These are phyloP conservation scores for Cryptoprocta ferox DNA, from an alignment of 2,797 vertebrate genomes.

Conservation along the genomic window DNA sequence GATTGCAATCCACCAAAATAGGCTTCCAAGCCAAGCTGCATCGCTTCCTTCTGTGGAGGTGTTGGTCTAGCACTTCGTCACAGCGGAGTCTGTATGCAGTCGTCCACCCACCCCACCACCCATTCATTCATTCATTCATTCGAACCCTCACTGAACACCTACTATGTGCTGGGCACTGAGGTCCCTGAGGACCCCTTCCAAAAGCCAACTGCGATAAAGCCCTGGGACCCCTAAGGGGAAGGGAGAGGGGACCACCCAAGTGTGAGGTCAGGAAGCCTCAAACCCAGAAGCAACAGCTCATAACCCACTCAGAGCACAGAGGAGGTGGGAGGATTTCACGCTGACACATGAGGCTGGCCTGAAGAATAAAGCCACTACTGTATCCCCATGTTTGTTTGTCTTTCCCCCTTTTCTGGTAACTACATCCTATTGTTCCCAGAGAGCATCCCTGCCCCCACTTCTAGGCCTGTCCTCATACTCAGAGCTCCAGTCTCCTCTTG, in stretches of 20 bases:
- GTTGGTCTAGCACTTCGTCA: conserved; percentile 74
- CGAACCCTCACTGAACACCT: conserved; percentile 53
- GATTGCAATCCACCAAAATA: conserved; percentile 77
- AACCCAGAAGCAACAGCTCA: not conserved
- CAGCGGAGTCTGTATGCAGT: conserved; percentile 48
- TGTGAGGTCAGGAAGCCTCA: conserved; percentile 30
- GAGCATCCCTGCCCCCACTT: conserved; percentile 69
- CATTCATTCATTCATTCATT: conserved; percentile 42
- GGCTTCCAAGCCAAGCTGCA: conserved; percentile 59
- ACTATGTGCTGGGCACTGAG: not conserved
- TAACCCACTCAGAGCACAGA: conserved; percentile 19
- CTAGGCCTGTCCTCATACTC: not conserved
- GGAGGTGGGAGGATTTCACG: not conserved
- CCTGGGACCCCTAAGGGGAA: not conserved
- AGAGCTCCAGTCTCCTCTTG: not conserved
- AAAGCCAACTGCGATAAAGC: not conserved
- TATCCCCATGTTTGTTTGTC: conserved; percentile 75
- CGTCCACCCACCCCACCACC: conserved; percentile 64
- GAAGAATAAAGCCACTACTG: conserved; percentile 77
- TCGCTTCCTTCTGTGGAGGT: conserved; percentile 75
- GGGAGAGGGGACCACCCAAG: not conserved
- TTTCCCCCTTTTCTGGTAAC: conserved; percentile 66
- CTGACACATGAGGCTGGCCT: conserved; percentile 58
- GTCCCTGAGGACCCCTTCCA: not conserved
- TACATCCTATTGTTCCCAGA: conserved; percentile 73